These are phyloP conservation scores for Spinus pinus DNA, from an alignment of 2,797 vertebrate genomes.

Conservation along the genomic window DNA sequence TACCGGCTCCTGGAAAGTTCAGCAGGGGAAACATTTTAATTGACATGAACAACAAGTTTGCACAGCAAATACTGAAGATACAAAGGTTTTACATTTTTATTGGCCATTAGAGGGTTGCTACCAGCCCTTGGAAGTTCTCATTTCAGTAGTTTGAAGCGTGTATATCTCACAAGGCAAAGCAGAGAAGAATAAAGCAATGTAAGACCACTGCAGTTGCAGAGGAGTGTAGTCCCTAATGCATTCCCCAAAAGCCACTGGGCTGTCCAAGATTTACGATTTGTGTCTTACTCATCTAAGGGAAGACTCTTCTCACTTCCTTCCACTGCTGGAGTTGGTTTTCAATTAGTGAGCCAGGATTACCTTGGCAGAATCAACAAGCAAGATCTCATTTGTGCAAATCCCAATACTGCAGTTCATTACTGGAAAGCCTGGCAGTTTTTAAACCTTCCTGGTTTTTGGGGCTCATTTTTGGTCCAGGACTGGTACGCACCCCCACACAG, in stretches of 20 bases:
- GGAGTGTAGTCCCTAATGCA: not conserved
- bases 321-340: not conserved
- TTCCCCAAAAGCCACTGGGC: not conserved
- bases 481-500: not conserved
- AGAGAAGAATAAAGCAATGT: not conserved
- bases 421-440: slow-evolving; percentile 2
- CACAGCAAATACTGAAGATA: not conserved
- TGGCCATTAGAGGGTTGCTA: not conserved
- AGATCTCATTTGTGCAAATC: slow-evolving; percentile 19
- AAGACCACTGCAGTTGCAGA: not conserved
- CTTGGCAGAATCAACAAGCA: slow-evolving; percentile 38
- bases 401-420: not conserved
- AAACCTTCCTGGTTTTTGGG: not conserved
- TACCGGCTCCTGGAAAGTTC: not conserved
- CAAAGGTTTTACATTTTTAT: not conserved
- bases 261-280: not conserved
- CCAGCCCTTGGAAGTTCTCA: not conserved
- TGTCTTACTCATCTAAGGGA: slow-evolving; percentile 3
- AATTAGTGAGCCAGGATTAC: slow-evolving; percentile 10
- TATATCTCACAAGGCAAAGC: not conserved
- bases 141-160: not conserved
- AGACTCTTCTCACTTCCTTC: slow-evolving; percentile 24
- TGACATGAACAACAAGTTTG: not conserved
- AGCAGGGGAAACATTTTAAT: not conserved
- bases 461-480: not conserved